A percentile compares a stretch with the other conserved stretches of the same genome.
These are phyloP conservation scores for Mesoligia furuncula DNA, from an alignment of 2,888 invertebrate species.

Conservation along the genomic window DNA sequence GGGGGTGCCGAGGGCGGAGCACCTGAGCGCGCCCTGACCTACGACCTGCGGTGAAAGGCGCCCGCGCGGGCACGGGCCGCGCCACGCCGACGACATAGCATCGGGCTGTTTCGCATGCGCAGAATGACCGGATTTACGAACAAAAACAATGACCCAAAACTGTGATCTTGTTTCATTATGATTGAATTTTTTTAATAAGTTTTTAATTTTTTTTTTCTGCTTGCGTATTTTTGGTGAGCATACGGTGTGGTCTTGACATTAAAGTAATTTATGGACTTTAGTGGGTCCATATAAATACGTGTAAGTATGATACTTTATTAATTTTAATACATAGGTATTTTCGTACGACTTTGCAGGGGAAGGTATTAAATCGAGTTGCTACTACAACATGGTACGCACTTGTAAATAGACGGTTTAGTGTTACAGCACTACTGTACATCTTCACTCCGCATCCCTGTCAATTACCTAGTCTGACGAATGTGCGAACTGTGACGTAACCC, in stretches of 20 bases:
- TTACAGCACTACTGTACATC: neutral
- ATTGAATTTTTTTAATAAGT: conserved; percentile 54
- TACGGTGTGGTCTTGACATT: conserved; percentile 58
- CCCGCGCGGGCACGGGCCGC: conserved; percentile 81
- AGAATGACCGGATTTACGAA: conserved; percentile 79
- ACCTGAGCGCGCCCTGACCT: conserved; percentile 91
- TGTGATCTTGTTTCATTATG: conserved; percentile 62
- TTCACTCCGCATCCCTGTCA: neutral
- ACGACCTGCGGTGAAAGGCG: conserved; percentile 90
- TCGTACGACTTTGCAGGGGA: neutral
- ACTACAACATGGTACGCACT: neutral
- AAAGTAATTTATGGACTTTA: conserved; percentile 51
- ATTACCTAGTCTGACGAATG: neutral
- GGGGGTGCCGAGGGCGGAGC: conserved; percentile 84
- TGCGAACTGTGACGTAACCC: neutral
- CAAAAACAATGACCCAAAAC: conserved; percentile 74
- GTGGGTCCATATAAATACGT: conserved; percentile 23
- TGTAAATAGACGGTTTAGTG: neutral
- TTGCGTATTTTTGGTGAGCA: conserved; percentile 27
- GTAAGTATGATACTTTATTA: conserved; percentile 25
- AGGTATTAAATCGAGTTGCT: neutral
- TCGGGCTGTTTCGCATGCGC: conserved; percentile 79
- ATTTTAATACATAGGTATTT: conserved; percentile 2
- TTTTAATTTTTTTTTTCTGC: conserved; percentile 20
- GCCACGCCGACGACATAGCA: conserved; percentile 79